A percentile compares a stretch with the other conserved stretches of the same genome.
Evolutionary conservation across 2,888 invertebrate species (phyloP).

Genomic region (Tipula lateralis): DNA sequence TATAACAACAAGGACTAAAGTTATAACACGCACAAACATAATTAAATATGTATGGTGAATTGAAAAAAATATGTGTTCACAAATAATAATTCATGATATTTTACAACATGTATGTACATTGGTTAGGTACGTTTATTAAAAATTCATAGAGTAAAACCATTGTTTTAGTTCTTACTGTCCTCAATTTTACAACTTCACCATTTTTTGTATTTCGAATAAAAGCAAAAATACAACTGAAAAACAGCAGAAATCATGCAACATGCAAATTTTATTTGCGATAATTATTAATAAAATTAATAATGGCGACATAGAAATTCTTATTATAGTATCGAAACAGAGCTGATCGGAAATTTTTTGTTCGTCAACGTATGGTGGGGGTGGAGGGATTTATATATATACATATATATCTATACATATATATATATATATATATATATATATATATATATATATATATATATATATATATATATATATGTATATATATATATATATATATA

Average conservation of each 20-base stretch:
- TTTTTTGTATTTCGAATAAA: background rate
- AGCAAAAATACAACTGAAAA: background rate
- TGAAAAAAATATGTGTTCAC: too few species aligned
- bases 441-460: background rate
- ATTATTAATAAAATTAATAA: slow-evolving; percentile 24
- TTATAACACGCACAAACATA: background rate
- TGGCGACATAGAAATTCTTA: background rate
- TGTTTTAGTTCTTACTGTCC: too few species aligned
- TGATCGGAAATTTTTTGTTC: background rate
- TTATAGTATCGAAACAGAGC: background rate
- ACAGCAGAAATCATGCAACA: slow-evolving; percentile 3
- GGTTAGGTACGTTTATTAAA: too few species aligned
- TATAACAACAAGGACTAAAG: too few species aligned
- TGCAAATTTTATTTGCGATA: background rate
- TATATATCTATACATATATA: background rate
- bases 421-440: background rate
- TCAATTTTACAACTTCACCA: background rate
- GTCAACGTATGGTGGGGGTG: background rate
- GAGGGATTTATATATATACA: background rate
- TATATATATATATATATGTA: background rate
- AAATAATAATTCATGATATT: too few species aligned
- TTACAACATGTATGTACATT: too few species aligned
- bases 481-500: too few species aligned
- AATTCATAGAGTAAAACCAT: too few species aligned
- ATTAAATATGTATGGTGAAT: background rate